Percentiles rank a stretch among this genome's conserved stretches.
Evolutionary conservation across 2,888 invertebrate species (phyloP).

Genomic region (Pseudococcus longispinus): DNA sequence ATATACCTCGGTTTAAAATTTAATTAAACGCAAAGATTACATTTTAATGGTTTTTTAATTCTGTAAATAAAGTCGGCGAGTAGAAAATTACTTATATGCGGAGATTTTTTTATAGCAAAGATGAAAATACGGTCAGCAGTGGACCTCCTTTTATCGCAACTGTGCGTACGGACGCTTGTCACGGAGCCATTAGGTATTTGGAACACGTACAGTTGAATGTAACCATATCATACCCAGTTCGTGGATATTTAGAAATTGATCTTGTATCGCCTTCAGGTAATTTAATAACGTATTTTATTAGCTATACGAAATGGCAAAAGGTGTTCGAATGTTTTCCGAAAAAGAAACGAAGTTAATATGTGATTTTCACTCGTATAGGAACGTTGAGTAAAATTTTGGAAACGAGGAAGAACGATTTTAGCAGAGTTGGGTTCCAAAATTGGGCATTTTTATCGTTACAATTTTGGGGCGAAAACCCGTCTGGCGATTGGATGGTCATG

Average conservation of each 20-base stretch:
- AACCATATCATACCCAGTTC: slow-evolving; percentile 73
- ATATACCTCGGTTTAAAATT: background rate
- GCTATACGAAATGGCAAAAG: background rate
- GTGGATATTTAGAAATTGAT: slow-evolving; percentile 79
- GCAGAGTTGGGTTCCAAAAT: slow-evolving; percentile 73
- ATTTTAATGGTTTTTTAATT: slow-evolving; percentile 36
- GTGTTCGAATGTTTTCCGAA: background rate
- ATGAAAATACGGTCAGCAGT: slow-evolving; percentile 61
- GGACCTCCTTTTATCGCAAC: slow-evolving; percentile 60
- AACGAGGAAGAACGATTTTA: slow-evolving; percentile 73
- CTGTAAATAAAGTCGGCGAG: background rate
- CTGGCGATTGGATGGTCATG: slow-evolving; percentile 72
- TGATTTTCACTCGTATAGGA: slow-evolving; percentile 65
- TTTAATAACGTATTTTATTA: background rate
- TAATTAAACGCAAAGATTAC: background rate
- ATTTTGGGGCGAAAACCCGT: slow-evolving; percentile 86
- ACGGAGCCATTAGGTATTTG: slow-evolving; percentile 66
- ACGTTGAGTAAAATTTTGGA: slow-evolving; percentile 71
- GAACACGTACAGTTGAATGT: slow-evolving; percentile 85
- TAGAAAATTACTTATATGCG: background rate
- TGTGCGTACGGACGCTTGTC: slow-evolving; percentile 60
- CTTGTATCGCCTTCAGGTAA: slow-evolving; percentile 80
- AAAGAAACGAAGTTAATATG: background rate
- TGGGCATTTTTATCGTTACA: slow-evolving; percentile 92
- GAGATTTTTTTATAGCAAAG: slow-evolving; percentile 35